Evolutionary conservation across 2,888 invertebrate species (phyloP), one percentile per base, ranked within the genome.

Genomic region (Mimumesa dahlbomi): DNA sequence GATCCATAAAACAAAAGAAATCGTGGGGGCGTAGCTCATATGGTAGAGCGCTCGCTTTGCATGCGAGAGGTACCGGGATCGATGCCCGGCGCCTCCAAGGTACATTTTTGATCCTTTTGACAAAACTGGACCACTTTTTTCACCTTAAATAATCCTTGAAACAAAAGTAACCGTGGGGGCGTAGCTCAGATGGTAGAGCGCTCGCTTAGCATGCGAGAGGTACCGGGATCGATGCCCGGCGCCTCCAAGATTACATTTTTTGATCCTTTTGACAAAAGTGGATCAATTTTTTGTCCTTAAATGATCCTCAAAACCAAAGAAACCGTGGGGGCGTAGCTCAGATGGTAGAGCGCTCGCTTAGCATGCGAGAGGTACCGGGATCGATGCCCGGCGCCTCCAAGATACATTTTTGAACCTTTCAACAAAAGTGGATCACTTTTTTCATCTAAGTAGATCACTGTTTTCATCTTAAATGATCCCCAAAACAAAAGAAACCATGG

Each of bases 311-410:
- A 21, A 31, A 11, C 0, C 6, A 56, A 36, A 13, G 5, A 25
- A 31, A 56, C 29, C n/a, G 86, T 85, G 88, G 88, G 88, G 88
- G 87, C 85, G 88, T 88, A 88, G 88, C 88, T 88, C 88, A 88
- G 86, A 87, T 88, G 88, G 87, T 87, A 88, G 88, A 88, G 87
- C 88, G 87, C 88, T 88, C 87, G 88, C 87, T 88, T 87, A 87
- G 88, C 87, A 88, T 88, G 88, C 86, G 87, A 88, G 88, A 88
- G 88, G 87, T 88, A 87, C 86, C 87, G 87, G 87, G 87, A 87
- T 87, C 87, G 43, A 46, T 31, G 11, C 21, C 43, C 62, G 53
- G 62, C 62, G 62, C 53, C 62, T 62, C 53, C 63, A 63, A 56
- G 1, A 50, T 22, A 6, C 3, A 34, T 50, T 58, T 63, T 56